These are phyloP conservation scores for Rissa tridactyla DNA, from an alignment of 2,113 vertebrate species.

Conservation along the genomic window DNA sequence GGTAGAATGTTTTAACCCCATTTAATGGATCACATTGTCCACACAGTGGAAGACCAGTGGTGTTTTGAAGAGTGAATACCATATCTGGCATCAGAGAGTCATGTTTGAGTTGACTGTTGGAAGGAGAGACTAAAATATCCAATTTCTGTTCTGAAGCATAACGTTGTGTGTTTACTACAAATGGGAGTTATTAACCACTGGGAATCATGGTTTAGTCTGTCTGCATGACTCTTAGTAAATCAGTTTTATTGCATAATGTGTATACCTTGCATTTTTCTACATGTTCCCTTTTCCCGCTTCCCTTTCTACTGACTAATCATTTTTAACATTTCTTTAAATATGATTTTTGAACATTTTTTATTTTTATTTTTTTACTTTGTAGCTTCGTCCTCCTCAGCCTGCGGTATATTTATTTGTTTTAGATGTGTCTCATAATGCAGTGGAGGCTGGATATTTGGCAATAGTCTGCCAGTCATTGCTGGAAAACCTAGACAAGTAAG, in stretches of 20 bases:
- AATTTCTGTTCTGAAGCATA: neutral
- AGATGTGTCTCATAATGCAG: slow-evolving; percentile 95
- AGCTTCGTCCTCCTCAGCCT: slow-evolving; percentile 96
- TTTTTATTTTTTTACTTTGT: slow-evolving; percentile 42
- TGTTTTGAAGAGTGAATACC: neutral
- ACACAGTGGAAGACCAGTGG: neutral
- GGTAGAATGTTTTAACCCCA: neutral
- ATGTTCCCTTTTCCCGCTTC: neutral
- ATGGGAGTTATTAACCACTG: neutral
- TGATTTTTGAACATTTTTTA: neutral
- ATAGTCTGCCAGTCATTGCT: slow-evolving; percentile 89
- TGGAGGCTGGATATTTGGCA: slow-evolving; percentile 92
- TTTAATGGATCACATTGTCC: neutral
- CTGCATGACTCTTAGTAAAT: neutral
- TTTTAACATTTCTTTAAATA: neutral
- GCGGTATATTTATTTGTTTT: slow-evolving; percentile 95
- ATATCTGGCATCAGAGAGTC: neutral
- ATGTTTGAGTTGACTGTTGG: neutral
- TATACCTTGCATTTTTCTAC: neutral
- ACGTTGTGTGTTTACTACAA: neutral
- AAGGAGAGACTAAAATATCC: neutral
- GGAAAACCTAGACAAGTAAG: slow-evolving; percentile 95
- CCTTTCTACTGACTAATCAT: neutral
- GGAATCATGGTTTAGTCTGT: neutral
- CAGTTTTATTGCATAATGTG: neutral